A percentile compares a stretch with the other conserved stretches of the same genome.
These are phyloP conservation scores for Sceloporus undulatus DNA, from an alignment of 2,113 vertebrate genomes.

Conservation along the genomic window DNA sequence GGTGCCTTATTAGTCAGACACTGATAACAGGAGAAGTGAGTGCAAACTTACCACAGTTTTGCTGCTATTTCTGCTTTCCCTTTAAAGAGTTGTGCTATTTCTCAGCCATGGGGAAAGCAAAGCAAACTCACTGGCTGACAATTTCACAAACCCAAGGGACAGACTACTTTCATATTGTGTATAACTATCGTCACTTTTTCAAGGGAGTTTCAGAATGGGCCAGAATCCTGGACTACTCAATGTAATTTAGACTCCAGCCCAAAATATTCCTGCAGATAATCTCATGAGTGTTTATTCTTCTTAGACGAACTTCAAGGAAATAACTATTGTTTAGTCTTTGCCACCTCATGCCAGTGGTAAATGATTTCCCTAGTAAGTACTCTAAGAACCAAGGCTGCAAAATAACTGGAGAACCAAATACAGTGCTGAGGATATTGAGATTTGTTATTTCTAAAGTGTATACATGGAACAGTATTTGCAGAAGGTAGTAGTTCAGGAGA, in stretches of 20 bases:
- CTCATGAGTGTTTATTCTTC: slow-evolving; percentile 18
- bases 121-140: neutral
- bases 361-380: neutral
- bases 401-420: neutral
- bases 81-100: neutral
- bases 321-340: slow-evolving; percentile 68
- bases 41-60: neutral
- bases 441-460: neutral
- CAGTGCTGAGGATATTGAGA: neutral
- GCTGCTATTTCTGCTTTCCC: neutral
- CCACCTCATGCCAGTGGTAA: slow-evolving; percentile 4
- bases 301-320: slow-evolving; percentile 64
- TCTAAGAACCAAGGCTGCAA: neutral
- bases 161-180: neutral
- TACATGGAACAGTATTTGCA: neutral
- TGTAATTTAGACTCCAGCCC: slow-evolving; percentile 47
- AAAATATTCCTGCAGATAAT: slow-evolving; percentile 35
- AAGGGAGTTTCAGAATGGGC: neutral
- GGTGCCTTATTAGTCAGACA: neutral
- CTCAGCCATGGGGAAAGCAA: fast-evolving
- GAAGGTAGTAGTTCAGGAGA: neutral
- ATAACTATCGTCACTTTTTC: neutral
- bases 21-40: neutral
- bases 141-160: neutral
- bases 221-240: neutral